Percentiles rank a stretch among this genome's conserved stretches.
Conservation (phyloP, 2,888 invertebrate species). For the Cynaeus angustus region DNA sequence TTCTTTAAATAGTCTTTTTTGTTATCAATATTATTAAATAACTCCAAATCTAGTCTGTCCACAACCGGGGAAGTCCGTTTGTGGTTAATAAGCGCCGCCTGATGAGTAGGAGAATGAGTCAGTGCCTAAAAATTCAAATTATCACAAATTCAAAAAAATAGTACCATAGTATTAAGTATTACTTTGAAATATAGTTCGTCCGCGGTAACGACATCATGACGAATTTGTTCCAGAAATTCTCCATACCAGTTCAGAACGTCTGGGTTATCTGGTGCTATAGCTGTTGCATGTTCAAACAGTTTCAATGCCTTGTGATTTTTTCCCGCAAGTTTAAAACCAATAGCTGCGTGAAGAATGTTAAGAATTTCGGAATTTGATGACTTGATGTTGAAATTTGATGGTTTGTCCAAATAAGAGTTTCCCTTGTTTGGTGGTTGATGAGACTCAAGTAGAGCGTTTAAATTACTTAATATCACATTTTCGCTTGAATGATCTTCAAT, state of each 20-base stretch:
- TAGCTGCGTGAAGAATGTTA: slow-evolving; percentile 87
- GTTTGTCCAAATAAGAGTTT: slow-evolving; percentile 50
- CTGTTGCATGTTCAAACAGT: slow-evolving; percentile 92
- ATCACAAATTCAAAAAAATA: slow-evolving; percentile 4
- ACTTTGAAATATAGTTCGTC: slow-evolving; percentile 92
- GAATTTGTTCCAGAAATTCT: slow-evolving; percentile 90
- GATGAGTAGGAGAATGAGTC: slow-evolving; percentile 87
- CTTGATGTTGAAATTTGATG: slow-evolving; percentile 48
- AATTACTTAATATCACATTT: slow-evolving; percentile 62
- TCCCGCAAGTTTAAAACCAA: slow-evolving; percentile 87
- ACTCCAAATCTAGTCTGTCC: slow-evolving; percentile 88
- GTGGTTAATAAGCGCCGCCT: slow-evolving; percentile 85
- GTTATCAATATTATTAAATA: slow-evolving; percentile 86
- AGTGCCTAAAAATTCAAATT: slow-evolving; percentile 75
- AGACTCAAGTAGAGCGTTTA: slow-evolving; percentile 63
- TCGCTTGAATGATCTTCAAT: slow-evolving; percentile 58
- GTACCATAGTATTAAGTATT: slow-evolving; percentile 34
- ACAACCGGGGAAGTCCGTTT: slow-evolving; percentile 91
- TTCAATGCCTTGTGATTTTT: slow-evolving; percentile 90
- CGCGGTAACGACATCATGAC: slow-evolving; percentile 89
- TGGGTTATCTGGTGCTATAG: slow-evolving; percentile 92
- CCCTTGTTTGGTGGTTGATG: slow-evolving; percentile 50
- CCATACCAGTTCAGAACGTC: slow-evolving; percentile 95
- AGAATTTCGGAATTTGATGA: slow-evolving; percentile 81
- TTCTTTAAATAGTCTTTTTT: slow-evolving; percentile 88